These are phyloP conservation scores for Myiotriccus ornatus DNA, from an alignment of 2,797 vertebrate species.

Conservation along the genomic window DNA sequence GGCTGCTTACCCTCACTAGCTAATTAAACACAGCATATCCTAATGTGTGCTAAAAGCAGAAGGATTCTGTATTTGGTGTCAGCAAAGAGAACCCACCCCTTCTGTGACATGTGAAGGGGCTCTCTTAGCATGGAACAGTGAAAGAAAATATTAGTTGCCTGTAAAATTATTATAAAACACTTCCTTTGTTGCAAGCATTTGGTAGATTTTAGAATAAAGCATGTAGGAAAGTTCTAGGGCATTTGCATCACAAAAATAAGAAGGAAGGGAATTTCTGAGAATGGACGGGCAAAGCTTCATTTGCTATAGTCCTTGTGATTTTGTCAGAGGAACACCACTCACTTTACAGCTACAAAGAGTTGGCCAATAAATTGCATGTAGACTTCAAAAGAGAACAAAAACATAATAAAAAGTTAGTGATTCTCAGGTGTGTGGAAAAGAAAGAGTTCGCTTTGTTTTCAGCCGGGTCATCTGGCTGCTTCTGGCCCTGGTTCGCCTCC, in stretches of 20 bases:
- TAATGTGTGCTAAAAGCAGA: background rate
- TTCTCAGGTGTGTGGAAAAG: background rate
- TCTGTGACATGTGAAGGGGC: fast-evolving
- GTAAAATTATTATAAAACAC: background rate
- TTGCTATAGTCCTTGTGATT: background rate
- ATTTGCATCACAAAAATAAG: background rate
- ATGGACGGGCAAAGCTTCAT: background rate
- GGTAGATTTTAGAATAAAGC: background rate
- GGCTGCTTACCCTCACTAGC: background rate
- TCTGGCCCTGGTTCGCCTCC: too few relatives aligned
- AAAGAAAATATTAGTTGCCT: background rate
- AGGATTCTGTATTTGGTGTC: background rate
- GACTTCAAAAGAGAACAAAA: background rate
- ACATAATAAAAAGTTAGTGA: background rate
- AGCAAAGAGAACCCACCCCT: background rate
- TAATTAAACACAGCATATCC: background rate
- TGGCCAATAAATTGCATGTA: background rate
- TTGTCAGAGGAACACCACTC: background rate
- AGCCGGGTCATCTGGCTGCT: too few relatives aligned
- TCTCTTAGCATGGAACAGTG: background rate
- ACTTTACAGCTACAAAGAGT: background rate
- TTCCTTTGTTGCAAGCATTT: background rate
- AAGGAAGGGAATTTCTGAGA: background rate
- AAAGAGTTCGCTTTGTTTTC: too few relatives aligned
- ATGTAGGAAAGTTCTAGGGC: background rate